phyloP scores from a whole-genome alignment of 2,888 invertebrate genomes.

The Lomographa bimaculata region DNA sequence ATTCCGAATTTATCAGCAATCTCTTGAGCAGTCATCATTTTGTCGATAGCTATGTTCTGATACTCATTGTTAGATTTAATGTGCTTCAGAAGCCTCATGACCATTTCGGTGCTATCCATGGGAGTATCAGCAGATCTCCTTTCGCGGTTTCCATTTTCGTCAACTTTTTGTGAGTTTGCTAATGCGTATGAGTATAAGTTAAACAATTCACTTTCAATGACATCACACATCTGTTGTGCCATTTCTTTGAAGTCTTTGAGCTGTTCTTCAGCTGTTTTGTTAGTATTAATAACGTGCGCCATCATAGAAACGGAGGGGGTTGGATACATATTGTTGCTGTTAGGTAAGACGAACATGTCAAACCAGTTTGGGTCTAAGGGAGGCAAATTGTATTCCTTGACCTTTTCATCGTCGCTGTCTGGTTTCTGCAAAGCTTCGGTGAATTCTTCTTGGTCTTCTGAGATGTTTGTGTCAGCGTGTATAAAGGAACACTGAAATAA shows the following conservation, averaged over 20 bases:
- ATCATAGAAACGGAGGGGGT: conserved; percentile 61
- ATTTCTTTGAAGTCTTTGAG: conserved; percentile 65
- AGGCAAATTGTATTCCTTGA: conserved; percentile 38
- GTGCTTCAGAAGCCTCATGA: conserved; percentile 66
- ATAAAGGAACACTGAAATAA: conserved; percentile 54
- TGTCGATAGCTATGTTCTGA: conserved; percentile 76
- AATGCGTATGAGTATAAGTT: conserved; percentile 59
- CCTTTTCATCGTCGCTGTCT: conserved; percentile 35
- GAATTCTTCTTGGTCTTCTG: conserved; percentile 39
- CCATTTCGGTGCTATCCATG: conserved; percentile 63
- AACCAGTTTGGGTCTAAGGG: conserved; percentile 48
- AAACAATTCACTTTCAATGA: conserved; percentile 64
- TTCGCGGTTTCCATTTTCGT: conserved; percentile 49
- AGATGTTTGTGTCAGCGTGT: conserved; percentile 37
- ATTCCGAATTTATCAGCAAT: conserved; percentile 75
- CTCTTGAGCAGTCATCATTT: conserved; percentile 78
- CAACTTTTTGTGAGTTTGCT: conserved; percentile 30
- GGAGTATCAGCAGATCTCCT: conserved; percentile 66
- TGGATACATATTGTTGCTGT: conserved; percentile 43
- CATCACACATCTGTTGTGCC: conserved; percentile 57
- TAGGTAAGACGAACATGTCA: conserved; percentile 51
- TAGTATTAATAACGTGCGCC: conserved; percentile 54
- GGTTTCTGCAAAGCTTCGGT: conserved; percentile 38
- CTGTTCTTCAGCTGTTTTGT: conserved; percentile 67
- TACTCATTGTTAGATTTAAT: conserved; percentile 73